Percentiles rank a stretch among this genome's conserved stretches.
Evolutionary conservation across 2,797 vertebrate species (phyloP).

Genomic region (Sparidentex hasta): DNA sequence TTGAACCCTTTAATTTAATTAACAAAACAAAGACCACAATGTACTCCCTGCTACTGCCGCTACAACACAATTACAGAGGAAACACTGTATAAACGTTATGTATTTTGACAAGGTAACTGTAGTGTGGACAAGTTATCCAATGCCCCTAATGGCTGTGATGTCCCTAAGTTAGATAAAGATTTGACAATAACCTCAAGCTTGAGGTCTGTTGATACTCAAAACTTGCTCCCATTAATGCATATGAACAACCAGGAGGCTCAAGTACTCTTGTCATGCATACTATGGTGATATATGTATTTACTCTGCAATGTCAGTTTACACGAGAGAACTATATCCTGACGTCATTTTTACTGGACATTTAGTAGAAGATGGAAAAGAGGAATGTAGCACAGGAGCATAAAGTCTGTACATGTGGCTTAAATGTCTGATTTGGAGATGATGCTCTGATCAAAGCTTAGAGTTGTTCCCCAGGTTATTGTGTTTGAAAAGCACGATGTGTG

Average conservation of each 20-base stretch:
- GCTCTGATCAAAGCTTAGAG: neutral
- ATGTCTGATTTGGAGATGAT: neutral
- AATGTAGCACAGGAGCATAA: neutral
- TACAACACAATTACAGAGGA: too few species aligned
- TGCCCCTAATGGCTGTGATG: too few species aligned
- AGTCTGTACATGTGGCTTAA: neutral
- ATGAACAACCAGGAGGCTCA: neutral
- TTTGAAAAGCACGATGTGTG: neutral
- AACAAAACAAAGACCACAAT: too few species aligned
- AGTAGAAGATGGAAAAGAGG: neutral
- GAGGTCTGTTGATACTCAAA: neutral
- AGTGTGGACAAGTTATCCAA: neutral
- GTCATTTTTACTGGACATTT: neutral
- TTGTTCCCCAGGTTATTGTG: neutral
- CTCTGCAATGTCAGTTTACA: neutral
- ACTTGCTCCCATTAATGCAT: neutral
- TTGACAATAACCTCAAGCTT: too few species aligned
- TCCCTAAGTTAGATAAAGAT: too few species aligned
- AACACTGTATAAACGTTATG: too few species aligned
- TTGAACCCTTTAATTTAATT: too few species aligned
- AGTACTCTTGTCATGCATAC: too few species aligned
- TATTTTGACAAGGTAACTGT: too few species aligned
- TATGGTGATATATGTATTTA: neutral
- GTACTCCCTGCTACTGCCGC: too few species aligned
- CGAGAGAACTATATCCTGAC: neutral